Evolutionary conservation across 2,888 invertebrate species (phyloP), one percentile per base, ranked within the genome.

Genomic region (Parapristionchus giblindavisi): DNA sequence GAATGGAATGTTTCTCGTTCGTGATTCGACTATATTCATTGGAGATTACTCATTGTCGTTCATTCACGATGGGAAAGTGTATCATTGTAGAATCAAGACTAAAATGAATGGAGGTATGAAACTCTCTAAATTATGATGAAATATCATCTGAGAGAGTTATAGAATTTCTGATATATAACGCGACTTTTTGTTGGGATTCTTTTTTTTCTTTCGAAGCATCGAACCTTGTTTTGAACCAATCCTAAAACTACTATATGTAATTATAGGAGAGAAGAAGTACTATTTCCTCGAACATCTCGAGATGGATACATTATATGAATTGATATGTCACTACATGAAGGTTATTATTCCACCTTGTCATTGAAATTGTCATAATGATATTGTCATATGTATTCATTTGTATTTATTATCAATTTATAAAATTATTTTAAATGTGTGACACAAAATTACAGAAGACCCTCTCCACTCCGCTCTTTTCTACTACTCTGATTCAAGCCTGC

Each of bases 11-110:
- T 99, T 96, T 89, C 90, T 99, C 66, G 96, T 99, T 11, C 91
- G 99, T 68, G 94, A 94, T 2, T 95, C 94, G 88, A 95, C 94
- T 84, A 94, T 94, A 83, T 95, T 95, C 82, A 90, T 91, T 0
- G 93, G 93, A 83, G 93, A 93, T 1, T 96, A 93, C 89, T 95
- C 96, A 21, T 94, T 99, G 83, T 96, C 96, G 77, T 98, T 98
- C 89, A 92, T 95, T 92, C 85, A 85, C 73, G 82, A 83, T 66
- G 80, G 78, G 27, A 78, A 79, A 27, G 88, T 88, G 24, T 85
- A 88, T 75, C 87, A 88, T 77, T 85, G 85, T n/a, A 81, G 87
- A 24, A 88, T 88, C 34, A 78, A 81, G 24, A 84, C 85, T 6
- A 80, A 79, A 48, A 83, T 86, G 79, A 77, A 77, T 34, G 83